phyloP scores from a whole-genome alignment of 1,140 invertebrate species.

The Anastrepha ludens region DNA sequence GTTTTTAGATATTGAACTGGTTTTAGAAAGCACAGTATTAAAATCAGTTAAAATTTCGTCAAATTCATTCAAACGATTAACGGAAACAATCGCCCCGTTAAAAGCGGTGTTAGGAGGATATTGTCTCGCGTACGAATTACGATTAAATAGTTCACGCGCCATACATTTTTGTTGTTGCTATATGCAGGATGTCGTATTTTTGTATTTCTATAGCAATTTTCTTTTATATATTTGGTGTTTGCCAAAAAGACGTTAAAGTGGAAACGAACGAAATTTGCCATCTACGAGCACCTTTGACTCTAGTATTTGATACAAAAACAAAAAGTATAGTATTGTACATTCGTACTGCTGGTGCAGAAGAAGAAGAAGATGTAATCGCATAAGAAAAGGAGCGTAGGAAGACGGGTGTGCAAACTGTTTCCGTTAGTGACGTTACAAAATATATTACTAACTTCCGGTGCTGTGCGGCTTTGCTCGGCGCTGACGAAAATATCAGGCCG shows the following conservation, averaged over 20 bases:
- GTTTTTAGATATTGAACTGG: too few species aligned
- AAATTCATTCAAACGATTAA: too few species aligned
- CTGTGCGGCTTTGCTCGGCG: background rate
- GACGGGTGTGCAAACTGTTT: conserved; percentile 32
- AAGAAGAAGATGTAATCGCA: background rate
- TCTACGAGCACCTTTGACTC: background rate
- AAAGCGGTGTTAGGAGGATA: too few species aligned
- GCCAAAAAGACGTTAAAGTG: conserved; percentile 32
- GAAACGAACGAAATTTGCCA: conserved; percentile 7
- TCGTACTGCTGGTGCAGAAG: background rate
- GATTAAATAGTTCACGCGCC: background rate
- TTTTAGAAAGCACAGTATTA: too few species aligned
- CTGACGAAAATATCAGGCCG: conserved; percentile 10
- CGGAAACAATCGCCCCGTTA: too few species aligned
- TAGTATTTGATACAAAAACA: background rate
- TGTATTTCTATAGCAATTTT: background rate
- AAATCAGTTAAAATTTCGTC: too few species aligned
- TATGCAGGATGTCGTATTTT: background rate
- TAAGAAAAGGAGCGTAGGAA: background rate
- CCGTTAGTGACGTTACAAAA: conserved; percentile 46
- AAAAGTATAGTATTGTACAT: background rate
- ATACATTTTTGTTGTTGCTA: background rate
- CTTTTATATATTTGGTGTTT: background rate
- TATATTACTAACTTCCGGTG: conserved; percentile 52
- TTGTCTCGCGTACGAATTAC: too few species aligned